phyloP scores from a whole-genome alignment of 1,140 invertebrate genomes.

The Aphaenogaster floridana region DNA sequence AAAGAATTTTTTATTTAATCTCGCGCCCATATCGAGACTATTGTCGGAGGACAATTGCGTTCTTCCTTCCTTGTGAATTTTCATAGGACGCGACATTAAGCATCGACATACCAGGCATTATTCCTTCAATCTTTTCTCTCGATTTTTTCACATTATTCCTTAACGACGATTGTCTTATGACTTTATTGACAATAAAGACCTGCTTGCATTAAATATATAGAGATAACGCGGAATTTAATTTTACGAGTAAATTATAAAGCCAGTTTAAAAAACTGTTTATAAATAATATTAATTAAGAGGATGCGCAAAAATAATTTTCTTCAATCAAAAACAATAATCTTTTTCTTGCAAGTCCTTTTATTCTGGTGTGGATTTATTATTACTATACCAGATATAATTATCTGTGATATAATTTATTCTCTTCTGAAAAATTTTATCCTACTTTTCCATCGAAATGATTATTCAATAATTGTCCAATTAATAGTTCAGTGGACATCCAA shows the following conservation, averaged over 20 bases:
- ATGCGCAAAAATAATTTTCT: neutral
- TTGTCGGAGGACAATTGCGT: constrained; percentile 65
- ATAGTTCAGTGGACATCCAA: neutral
- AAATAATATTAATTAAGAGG: neutral
- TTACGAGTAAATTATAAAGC: neutral
- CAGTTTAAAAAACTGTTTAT: neutral
- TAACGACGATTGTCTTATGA: constrained; percentile 7
- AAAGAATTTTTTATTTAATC: constrained; percentile 71
- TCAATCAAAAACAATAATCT: neutral
- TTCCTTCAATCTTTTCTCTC: neutral
- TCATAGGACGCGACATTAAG: constrained; percentile 58
- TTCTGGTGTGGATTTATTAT: neutral
- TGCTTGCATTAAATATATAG: neutral
- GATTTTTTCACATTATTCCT: constrained; percentile 27
- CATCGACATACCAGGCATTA: constrained; percentile 23
- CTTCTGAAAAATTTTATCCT: neutral
- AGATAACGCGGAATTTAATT: constrained; percentile 13
- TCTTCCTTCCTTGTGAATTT: constrained; percentile 70
- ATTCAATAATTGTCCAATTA: neutral
- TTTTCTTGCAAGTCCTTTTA: neutral
- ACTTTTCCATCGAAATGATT: neutral
- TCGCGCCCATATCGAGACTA: constrained; percentile 51
- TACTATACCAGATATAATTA: neutral
- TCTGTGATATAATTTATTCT: constrained; percentile 7
- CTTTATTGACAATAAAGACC: neutral